Conservation (phyloP, 2,888 invertebrate species). For the Scaptomyza polygonia region DNA sequence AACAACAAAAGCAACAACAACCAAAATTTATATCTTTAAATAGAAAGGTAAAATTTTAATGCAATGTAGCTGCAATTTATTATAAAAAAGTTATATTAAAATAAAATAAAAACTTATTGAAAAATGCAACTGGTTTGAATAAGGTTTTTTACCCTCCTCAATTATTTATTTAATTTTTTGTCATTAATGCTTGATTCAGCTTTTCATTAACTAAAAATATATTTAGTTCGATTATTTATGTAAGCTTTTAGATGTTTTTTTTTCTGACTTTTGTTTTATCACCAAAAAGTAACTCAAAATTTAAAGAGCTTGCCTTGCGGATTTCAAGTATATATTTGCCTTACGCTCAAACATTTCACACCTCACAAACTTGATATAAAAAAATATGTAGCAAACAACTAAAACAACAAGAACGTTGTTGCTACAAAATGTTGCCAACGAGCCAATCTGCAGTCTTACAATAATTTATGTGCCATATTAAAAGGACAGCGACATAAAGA, state of each 20-base stretch:
- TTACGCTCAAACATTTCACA: constrained; percentile 64
- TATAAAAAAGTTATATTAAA: not conserved
- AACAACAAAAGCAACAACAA: not conserved
- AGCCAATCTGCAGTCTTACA: constrained; percentile 78
- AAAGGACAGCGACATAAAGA: constrained; percentile 73
- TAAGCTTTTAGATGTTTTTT: not conserved
- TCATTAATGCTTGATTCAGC: too few species aligned
- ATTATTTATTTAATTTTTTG: too few species aligned
- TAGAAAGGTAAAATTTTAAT: not conserved
- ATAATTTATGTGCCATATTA: constrained; percentile 78
- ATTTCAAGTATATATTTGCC: constrained; percentile 36
- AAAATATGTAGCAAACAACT: constrained; percentile 5
- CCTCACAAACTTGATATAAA: constrained; percentile 62
- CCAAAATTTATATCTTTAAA: not conserved
- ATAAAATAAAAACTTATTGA: not conserved
- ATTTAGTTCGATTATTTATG: constrained; percentile 4
- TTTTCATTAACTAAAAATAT: too few species aligned
- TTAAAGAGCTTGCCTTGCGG: constrained; percentile 38
- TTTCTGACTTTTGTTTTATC: not conserved
- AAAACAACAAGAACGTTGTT: constrained; percentile 1
- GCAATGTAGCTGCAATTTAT: not conserved
- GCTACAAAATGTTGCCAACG: constrained; percentile 72
- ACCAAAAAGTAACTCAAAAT: constrained; percentile 5
- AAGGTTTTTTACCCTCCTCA: too few species aligned
- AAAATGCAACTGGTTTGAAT: not conserved